Evolutionary conservation across 2,888 invertebrate species (phyloP).

Genomic region (Morpho achilles): DNA sequence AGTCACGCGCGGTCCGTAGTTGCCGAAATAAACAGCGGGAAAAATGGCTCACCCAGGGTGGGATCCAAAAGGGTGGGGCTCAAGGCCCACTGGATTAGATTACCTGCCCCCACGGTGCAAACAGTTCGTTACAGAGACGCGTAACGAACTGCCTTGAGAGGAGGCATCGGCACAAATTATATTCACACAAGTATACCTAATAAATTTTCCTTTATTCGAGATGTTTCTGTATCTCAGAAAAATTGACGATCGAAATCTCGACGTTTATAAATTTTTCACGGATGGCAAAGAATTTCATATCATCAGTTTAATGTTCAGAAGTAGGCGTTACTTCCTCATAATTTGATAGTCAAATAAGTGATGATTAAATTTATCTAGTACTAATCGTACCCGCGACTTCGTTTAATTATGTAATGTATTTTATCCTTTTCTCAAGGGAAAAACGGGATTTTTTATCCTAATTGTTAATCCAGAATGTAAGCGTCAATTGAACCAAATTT

Average conservation of each 20-base stretch:
- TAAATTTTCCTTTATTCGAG: not conserved
- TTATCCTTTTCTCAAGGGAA: too few species aligned
- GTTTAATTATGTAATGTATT: too few species aligned
- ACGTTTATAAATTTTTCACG: not conserved
- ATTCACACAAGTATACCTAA: conserved; percentile 24
- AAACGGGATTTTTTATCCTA: too few species aligned
- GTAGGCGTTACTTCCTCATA: too few species aligned
- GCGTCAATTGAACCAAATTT: too few species aligned
- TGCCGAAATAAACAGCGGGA: conserved; percentile 66
- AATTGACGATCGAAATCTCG: not conserved
- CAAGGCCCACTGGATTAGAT: conserved; percentile 55
- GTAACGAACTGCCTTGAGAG: conserved; percentile 46
- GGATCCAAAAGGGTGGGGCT: conserved; percentile 31
- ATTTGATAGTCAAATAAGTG: too few species aligned
- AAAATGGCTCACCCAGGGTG: conserved; percentile 45
- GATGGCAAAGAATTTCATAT: not conserved
- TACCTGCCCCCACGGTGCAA: conserved; percentile 72
- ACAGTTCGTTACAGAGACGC: conserved; percentile 66
- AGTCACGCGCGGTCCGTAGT: conserved; percentile 47
- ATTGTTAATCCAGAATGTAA: too few species aligned
- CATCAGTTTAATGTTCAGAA: too few species aligned
- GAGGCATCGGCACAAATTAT: conserved; percentile 21
- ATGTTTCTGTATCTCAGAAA: not conserved
- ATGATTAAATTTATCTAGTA: too few species aligned
- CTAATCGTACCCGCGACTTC: too few species aligned